phyloP scores from a whole-genome alignment of 2,888 invertebrate species.

The Apotomis capreana region DNA sequence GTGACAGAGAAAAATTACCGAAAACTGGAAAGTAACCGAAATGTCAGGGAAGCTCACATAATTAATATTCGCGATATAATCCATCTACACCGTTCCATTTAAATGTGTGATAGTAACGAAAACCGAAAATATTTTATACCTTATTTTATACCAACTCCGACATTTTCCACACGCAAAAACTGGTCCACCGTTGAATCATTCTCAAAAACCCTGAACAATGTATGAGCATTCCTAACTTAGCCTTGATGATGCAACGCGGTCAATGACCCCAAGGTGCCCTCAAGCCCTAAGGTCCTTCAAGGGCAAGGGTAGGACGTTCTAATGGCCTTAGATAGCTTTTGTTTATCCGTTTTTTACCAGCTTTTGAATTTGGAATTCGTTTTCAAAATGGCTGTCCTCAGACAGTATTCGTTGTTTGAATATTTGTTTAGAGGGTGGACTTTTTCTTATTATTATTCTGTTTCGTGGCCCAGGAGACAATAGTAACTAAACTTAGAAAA shows the following conservation, averaged over 20 bases:
- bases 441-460: no score
- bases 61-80: no score
- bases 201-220: constrained; percentile 16
- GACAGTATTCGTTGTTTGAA: neutral
- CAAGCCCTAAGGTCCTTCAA: constrained; percentile 29
- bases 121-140: no score
- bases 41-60: no score
- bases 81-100: no score
- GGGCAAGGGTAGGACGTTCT: constrained; percentile 31
- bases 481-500: no score
- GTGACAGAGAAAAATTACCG: no score
- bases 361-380: constrained; percentile 15
- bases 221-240: constrained; percentile 6
- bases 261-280: constrained; percentile 32
- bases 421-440: neutral
- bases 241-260: constrained; percentile 35
- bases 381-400: neutral
- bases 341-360: constrained; percentile 11
- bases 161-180: constrained; percentile 9
- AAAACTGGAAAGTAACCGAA: no score
- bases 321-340: constrained; percentile 34
- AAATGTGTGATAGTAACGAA: no score
- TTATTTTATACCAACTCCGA: no score
- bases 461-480: no score
- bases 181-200: constrained; percentile 26